A percentile compares a stretch with the other conserved stretches of the same genome.
phyloP scores from a whole-genome alignment of 1,140 invertebrate species.

The Medauroidea extradentata region DNA sequence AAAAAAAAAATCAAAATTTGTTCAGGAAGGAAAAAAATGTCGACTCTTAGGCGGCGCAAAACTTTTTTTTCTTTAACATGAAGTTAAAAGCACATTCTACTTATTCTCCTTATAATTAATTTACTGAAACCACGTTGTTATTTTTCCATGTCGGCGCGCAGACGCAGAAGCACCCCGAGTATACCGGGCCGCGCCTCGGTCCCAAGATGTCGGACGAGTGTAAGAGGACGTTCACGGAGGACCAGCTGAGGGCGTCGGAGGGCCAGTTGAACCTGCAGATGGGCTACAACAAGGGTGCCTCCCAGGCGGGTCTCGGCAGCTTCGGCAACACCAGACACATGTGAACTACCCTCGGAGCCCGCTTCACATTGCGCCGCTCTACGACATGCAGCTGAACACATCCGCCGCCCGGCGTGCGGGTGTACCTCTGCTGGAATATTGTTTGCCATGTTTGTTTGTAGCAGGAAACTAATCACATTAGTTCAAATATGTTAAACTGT shows the following conservation, averaged over 20 bases:
- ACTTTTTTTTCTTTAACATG: no score
- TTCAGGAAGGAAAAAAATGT: no score
- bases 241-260: conserved; percentile 87
- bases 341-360: no score
- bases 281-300: conserved; percentile 93
- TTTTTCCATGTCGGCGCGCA: conserved; percentile 38
- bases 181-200: conserved; percentile 79
- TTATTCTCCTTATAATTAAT: background rate
- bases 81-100: background rate
- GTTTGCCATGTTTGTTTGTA: no score
- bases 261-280: conserved; percentile 91
- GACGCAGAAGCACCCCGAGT: conserved; percentile 95
- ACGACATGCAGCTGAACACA: no score
- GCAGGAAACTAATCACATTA: no score
- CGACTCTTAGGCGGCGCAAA: no score
- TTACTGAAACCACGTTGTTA: conserved; percentile 33
- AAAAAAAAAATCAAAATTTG: no score
- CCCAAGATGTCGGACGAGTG: conserved; percentile 95
- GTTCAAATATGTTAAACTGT: no score
- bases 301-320: conserved; percentile 77
- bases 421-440: no score
- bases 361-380: no score
- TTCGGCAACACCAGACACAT: conserved; percentile 96
- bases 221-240: conserved; percentile 89
- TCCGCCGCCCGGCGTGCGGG: no score